Evolutionary conservation across 2,888 invertebrate species (phyloP).

Genomic region (Abrostola triplasia): DNA sequence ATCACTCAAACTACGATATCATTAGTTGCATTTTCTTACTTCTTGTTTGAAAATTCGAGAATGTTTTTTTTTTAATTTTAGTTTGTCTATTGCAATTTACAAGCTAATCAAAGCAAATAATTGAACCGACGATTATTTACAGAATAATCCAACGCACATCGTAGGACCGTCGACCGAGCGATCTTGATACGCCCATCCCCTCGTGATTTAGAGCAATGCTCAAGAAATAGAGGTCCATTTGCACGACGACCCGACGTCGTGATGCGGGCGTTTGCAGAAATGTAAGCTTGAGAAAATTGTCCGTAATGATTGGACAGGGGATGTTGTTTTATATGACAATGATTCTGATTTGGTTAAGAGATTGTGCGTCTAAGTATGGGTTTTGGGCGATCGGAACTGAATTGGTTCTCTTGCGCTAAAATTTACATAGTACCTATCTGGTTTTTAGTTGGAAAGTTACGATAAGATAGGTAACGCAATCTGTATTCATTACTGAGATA

Average conservation of each 20-base stretch:
- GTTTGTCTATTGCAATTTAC: too few relatives aligned
- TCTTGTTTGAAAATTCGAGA: background rate
- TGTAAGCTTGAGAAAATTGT: slow-evolving; percentile 59
- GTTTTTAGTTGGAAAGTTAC: too few relatives aligned
- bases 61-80: background rate
- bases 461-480: too few relatives aligned
- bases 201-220: slow-evolving; percentile 83
- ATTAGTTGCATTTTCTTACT: too few relatives aligned
- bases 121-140: slow-evolving; percentile 26
- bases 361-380: slow-evolving; percentile 37
- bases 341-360: slow-evolving; percentile 47
- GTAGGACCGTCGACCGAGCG: slow-evolving; percentile 66
- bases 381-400: slow-evolving; percentile 1
- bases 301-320: slow-evolving; percentile 57
- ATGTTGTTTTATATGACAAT: slow-evolving; percentile 61
- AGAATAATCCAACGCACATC: slow-evolving; percentile 62
- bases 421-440: too few relatives aligned
- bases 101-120: slow-evolving; percentile 17
- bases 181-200: slow-evolving; percentile 79
- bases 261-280: slow-evolving; percentile 61
- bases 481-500: too few relatives aligned
- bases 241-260: slow-evolving; percentile 68
- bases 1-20: too few relatives aligned
- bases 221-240: slow-evolving; percentile 80
- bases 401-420: slow-evolving; percentile 13